These are phyloP conservation scores for Limnephilus marmoratus DNA, from an alignment of 2,888 invertebrate species.

Conservation along the genomic window DNA sequence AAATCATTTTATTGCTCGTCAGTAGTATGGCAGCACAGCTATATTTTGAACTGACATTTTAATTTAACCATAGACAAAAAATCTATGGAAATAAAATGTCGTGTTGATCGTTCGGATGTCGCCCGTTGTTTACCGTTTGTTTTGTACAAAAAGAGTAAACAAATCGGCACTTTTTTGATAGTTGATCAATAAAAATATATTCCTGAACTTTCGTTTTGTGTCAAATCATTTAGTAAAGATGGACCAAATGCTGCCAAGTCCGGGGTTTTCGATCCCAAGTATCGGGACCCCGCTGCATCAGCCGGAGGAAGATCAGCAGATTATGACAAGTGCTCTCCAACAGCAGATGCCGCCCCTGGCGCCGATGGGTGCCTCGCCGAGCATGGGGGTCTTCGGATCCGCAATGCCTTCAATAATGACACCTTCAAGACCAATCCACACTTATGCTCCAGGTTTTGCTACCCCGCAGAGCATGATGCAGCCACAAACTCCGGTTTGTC, in stretches of 20 bases:
- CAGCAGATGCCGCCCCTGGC: slow-evolving; percentile 81
- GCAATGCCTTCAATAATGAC: slow-evolving; percentile 80
- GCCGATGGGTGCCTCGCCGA: slow-evolving; percentile 79
- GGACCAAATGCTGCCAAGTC: slow-evolving; percentile 95
- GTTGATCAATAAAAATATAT: slow-evolving; percentile 10
- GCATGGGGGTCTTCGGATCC: slow-evolving; percentile 78
- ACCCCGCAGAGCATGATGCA: slow-evolving; percentile 93
- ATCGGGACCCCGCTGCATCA: slow-evolving; percentile 94
- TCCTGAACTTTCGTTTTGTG: neutral
- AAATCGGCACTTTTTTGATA: neutral
- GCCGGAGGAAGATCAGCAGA: slow-evolving; percentile 94
- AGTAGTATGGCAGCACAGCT: no score
- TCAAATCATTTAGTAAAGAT: slow-evolving; percentile 73
- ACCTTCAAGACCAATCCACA: slow-evolving; percentile 85
- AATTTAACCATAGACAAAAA: neutral
- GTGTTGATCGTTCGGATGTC: neutral
- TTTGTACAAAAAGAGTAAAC: neutral
- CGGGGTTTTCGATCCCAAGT: slow-evolving; percentile 92
- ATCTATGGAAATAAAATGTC: neutral
- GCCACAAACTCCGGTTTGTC: slow-evolving; percentile 89
- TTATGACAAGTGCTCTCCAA: slow-evolving; percentile 89
- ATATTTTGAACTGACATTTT: no score
- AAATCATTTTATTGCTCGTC: no score
- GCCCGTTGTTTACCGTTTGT: slow-evolving; percentile 8
- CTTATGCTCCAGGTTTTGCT: slow-evolving; percentile 86